Evolutionary conservation across 2,888 invertebrate species (phyloP), one percentile per base, ranked within the genome.

Genomic region (Trissolcus japonicus): DNA sequence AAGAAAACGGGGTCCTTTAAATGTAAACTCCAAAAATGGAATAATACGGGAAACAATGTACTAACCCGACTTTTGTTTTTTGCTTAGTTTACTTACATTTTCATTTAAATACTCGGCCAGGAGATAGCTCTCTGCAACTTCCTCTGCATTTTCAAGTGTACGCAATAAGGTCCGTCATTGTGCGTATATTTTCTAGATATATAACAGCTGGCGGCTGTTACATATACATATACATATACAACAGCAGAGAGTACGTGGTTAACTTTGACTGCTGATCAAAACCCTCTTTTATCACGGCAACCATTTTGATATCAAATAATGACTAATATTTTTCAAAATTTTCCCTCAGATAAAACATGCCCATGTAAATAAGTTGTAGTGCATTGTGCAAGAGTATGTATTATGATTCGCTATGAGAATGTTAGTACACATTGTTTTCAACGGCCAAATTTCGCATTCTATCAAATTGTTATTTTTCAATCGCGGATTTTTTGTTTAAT

Each of bases 51-150:
- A 75, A 78, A 59, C 75, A 67, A 60, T 9, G 11, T 63, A 57
- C 66, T 69, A 66, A 56, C 63, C 68, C 29, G 65, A 72, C 75
- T 71, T 76, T 79, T 76, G 68, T 72, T 79, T 76, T 65, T 72
- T 1, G 16, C 25, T 60, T 61, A 65, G 68, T 72, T 72, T 68
- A 72, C 62, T 72, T 68, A 72, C 72, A 48, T 65, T 79, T 75
- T 25, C 60, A 67, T 62, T 75, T 66, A 75, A 75, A 71, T 57
- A 75, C 55, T 53, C 67, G 63, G 63, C 54, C 57, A 46, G 17
- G 61, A 63, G 75, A 75, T 75, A 72, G 63, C 67, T 67, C 63
- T 40, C 56, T 43, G 66, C 65, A 50, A 65, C 67, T 63, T 75
- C 56, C 73, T 59, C 29, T 17, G 46, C 71, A 78, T 74, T 75